Evolutionary conservation across 1,140 invertebrate species (phyloP).

Genomic region (Euglossa dilemma): DNA sequence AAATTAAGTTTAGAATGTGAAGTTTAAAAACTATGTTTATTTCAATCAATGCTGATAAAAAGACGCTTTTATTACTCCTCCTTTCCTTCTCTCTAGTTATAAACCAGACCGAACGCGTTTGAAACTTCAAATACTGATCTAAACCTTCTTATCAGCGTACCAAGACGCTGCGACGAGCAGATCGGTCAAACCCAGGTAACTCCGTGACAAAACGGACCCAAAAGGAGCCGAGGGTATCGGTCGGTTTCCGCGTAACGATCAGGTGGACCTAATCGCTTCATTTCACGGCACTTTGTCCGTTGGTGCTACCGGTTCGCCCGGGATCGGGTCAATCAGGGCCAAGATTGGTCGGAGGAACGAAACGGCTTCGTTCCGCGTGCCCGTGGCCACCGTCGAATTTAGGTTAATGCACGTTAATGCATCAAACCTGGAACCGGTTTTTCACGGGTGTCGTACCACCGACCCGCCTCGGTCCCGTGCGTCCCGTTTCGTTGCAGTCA

Average conservation of each 20-base stretch:
- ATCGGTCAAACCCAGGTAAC: too few species aligned
- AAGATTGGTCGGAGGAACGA: conserved; percentile 38
- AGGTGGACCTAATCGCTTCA: conserved; percentile 60
- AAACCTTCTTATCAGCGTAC: too few species aligned
- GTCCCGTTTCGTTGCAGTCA: conserved; percentile 26
- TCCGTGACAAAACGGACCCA: neutral
- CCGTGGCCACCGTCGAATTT: conserved; percentile 55
- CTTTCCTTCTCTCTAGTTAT: too few species aligned
- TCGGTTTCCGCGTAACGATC: conserved; percentile 39
- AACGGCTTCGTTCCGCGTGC: conserved; percentile 44
- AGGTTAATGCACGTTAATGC: conserved; percentile 66
- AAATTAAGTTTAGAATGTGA: too few species aligned
- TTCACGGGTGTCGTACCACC: conserved; percentile 41
- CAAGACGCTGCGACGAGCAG: too few species aligned
- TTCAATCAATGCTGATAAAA: too few species aligned
- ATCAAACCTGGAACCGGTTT: conserved; percentile 61
- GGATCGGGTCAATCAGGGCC: conserved; percentile 50
- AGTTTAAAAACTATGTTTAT: too few species aligned
- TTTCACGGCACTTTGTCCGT: conserved; percentile 47
- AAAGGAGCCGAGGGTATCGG: neutral
- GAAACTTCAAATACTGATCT: too few species aligned
- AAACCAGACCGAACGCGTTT: too few species aligned
- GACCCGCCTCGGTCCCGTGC: conserved; percentile 16
- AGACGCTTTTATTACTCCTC: too few species aligned
- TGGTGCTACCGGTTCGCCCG: conserved; percentile 26